A percentile compares a stretch with the other conserved stretches of the same genome.
Evolutionary conservation across 2,888 invertebrate species (phyloP).

Genomic region (Epirrhoe tristata): DNA sequence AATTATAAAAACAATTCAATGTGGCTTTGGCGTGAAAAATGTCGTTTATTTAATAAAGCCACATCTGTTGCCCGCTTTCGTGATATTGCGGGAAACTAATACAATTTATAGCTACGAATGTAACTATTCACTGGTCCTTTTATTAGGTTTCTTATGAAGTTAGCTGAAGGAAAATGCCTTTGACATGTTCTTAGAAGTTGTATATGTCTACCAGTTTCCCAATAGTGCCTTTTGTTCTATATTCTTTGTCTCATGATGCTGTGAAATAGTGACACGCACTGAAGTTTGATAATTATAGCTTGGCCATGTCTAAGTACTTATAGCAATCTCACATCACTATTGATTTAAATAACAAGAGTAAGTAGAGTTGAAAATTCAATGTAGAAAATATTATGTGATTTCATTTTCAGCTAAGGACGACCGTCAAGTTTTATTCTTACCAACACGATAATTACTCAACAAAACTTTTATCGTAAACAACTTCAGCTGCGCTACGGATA

Average conservation of each 20-base stretch:
- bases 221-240: not conserved
- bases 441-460: not conserved
- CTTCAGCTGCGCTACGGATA: not conserved
- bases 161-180: slow-evolving; percentile 11
- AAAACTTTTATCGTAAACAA: not conserved
- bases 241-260: not conserved
- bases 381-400: no score
- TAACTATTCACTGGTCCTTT: slow-evolving; percentile 21
- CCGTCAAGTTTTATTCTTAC: not conserved
- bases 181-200: slow-evolving; percentile 5
- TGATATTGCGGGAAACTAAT: slow-evolving; percentile 47
- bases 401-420: no score
- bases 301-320: no score
- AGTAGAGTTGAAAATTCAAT: no score
- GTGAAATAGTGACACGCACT: no score
- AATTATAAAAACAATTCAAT: slow-evolving; percentile 34
- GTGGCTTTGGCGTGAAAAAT: slow-evolving; percentile 23
- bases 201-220: not conserved
- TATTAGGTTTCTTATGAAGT: slow-evolving; percentile 31
- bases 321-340: no score
- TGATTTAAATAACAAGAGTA: no score
- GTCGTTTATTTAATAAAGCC: slow-evolving; percentile 51
- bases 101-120: slow-evolving; percentile 41
- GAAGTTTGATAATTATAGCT: no score
- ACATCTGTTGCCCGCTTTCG: slow-evolving; percentile 47